Conservation (phyloP, 2,797 vertebrate species). For the Philypnodon macrostomus region DNA sequence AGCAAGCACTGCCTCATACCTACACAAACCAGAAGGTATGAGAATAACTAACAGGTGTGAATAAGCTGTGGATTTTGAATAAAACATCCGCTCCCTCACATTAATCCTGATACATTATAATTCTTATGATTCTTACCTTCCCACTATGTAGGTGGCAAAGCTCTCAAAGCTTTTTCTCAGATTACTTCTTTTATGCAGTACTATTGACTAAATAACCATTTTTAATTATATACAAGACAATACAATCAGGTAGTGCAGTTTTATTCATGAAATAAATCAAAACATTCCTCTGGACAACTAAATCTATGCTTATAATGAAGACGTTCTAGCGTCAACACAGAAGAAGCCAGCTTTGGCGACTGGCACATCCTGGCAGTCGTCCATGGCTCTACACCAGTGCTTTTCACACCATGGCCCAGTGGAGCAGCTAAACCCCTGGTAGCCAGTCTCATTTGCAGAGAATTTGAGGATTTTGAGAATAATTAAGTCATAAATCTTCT, state of each 20-base stretch:
- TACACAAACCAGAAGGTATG: too few species aligned
- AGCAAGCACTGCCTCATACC: too few species aligned
- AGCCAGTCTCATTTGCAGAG: conserved; percentile 58
- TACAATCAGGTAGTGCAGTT: background rate
- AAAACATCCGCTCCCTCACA: too few species aligned
- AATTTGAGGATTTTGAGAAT: conserved; percentile 70
- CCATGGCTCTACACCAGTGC: conserved; percentile 57
- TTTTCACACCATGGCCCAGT: conserved; percentile 53
- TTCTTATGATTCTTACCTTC: too few species aligned
- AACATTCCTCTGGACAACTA: conserved; percentile 1
- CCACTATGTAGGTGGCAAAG: too few species aligned
- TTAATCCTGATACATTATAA: too few species aligned
- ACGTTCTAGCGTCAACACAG: conserved; percentile 39
- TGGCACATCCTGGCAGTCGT: conserved; percentile 45
- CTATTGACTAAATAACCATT: too few species aligned
- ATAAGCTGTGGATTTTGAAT: too few species aligned
- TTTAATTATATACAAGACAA: too few species aligned
- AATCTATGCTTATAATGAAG: conserved; percentile 6
- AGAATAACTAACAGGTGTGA: too few species aligned
- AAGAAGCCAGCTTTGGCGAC: conserved; percentile 35
- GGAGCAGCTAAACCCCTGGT: conserved; percentile 56
- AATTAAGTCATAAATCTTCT: conserved; percentile 83
- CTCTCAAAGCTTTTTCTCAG: too few species aligned
- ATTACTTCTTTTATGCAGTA: too few species aligned
- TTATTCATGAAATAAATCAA: background rate